Conservation (phyloP, 64 coral and sea anemone genomes). For the Pocillopora damicornis region DNA sequence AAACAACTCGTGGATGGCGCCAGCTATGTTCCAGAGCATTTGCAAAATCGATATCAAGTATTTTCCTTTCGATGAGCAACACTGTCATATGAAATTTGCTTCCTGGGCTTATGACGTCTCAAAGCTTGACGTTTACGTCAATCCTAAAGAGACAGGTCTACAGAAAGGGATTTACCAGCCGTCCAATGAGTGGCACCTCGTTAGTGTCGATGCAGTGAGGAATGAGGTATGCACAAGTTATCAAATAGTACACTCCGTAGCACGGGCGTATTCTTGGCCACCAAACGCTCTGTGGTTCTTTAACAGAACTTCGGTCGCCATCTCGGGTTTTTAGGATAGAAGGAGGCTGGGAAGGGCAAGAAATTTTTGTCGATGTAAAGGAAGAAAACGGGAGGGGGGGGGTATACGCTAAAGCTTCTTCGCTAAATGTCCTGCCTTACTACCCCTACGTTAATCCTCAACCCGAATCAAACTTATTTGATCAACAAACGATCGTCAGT, state of each 20-base stretch:
- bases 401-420: no score
- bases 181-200: constrained; percentile 75
- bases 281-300: no score
- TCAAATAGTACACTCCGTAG: neutral
- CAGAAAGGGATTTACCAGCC: constrained; percentile 51
- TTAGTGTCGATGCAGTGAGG: constrained; percentile 37
- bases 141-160: constrained; percentile 44
- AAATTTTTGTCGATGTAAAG: no score
- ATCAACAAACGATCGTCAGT: no score
- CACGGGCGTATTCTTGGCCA: neutral
- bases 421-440: no score
- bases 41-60: constrained; percentile 40
- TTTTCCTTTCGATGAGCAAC: constrained; percentile 60
- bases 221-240: constrained; percentile 29
- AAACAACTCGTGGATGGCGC: constrained; percentile 52
- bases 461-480: no score
- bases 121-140: constrained; percentile 23
- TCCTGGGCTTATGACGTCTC: constrained; percentile 46
- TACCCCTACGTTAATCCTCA: no score
- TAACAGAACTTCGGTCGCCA: no score
- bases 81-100: constrained; percentile 34
- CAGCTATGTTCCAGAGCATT: constrained; percentile 36
- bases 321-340: no score
- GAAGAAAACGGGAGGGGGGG: no score
- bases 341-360: no score